These are phyloP conservation scores for Orius insidiosus DNA, from an alignment of 1,140 invertebrate species.

Conservation along the genomic window DNA sequence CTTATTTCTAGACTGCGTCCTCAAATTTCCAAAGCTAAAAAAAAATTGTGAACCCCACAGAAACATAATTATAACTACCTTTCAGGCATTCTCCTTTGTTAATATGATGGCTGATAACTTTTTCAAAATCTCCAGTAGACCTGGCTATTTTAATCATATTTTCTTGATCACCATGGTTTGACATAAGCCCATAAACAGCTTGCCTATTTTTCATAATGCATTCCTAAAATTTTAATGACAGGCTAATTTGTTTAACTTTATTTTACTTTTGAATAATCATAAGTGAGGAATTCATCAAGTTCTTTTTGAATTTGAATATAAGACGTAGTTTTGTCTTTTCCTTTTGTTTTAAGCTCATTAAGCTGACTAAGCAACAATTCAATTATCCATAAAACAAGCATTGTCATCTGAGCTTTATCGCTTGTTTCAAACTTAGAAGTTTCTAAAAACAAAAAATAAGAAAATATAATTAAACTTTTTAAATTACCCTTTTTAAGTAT, in stretches of 20 bases:
- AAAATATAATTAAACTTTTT: conserved; percentile 1
- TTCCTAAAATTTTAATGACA: conserved; percentile 27
- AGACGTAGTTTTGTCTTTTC: conserved; percentile 32
- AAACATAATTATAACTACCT: conserved; percentile 18
- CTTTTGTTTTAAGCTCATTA: conserved; percentile 43
- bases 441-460: conserved; percentile 26
- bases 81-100: conserved; percentile 36
- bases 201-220: conserved; percentile 60
- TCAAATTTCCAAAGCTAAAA: conserved; percentile 52
- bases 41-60: neutral
- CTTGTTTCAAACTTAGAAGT: conserved; percentile 33
- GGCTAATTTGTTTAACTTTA: conserved; percentile 16
- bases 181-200: conserved; percentile 73
- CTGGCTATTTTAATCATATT: conserved; percentile 73
- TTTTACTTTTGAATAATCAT: conserved; percentile 37
- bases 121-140: conserved; percentile 78
- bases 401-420: conserved; percentile 69
- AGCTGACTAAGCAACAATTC: conserved; percentile 83
- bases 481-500: conserved; percentile 52
- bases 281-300: conserved; percentile 52
- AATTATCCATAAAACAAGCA: conserved; percentile 83
- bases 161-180: conserved; percentile 81
- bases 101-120: conserved; percentile 73
- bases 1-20: conserved; percentile 40
- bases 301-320: conserved; percentile 58